A percentile compares a stretch with the other conserved stretches of the same genome.
These are phyloP conservation scores for Drosophila baimaii DNA, from an alignment of 1,140 invertebrate genomes.

Conservation along the genomic window DNA sequence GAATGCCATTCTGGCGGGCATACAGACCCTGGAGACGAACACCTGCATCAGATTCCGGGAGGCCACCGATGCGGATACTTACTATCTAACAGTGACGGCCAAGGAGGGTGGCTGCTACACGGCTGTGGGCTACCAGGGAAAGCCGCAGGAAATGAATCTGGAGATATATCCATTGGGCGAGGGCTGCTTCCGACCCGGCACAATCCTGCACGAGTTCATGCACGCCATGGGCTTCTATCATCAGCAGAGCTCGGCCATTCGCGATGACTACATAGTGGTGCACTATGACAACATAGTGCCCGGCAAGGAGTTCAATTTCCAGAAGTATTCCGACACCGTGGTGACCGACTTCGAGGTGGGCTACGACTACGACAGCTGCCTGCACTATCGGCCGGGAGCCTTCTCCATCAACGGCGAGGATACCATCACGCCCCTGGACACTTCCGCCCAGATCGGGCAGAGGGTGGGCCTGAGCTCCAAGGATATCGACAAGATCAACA, in stretches of 20 bases:
- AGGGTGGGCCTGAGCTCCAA: constrained; percentile 87
- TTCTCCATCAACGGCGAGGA: constrained; percentile 89
- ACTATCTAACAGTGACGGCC: constrained; percentile 58
- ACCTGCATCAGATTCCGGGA: constrained; percentile 65
- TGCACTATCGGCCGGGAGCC: constrained; percentile 91
- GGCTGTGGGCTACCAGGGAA: constrained; percentile 85
- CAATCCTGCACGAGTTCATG: constrained; percentile 88
- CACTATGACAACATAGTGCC: constrained; percentile 86
- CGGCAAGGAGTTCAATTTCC: constrained; percentile 86
- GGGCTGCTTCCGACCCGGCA: constrained; percentile 86
- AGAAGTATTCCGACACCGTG: constrained; percentile 84
- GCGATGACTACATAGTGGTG: constrained; percentile 87
- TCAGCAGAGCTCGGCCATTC: constrained; percentile 87
- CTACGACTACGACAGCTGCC: constrained; percentile 90
- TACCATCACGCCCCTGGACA: constrained; percentile 87
- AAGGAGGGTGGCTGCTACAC: constrained; percentile 85
- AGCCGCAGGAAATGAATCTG: constrained; percentile 85
- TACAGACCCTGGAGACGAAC: constrained; percentile 53
- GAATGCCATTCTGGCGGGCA: constrained; percentile 60
- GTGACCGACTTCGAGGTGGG: constrained; percentile 85
- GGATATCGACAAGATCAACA: constrained; percentile 85
- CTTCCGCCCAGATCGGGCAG: constrained; percentile 86
- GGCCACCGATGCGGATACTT: constrained; percentile 59
- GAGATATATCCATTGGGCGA: constrained; percentile 81
- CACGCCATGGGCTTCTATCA: constrained; percentile 88